phyloP scores from a whole-genome alignment of 1,140 invertebrate species.

The Araneus ventricosus region DNA sequence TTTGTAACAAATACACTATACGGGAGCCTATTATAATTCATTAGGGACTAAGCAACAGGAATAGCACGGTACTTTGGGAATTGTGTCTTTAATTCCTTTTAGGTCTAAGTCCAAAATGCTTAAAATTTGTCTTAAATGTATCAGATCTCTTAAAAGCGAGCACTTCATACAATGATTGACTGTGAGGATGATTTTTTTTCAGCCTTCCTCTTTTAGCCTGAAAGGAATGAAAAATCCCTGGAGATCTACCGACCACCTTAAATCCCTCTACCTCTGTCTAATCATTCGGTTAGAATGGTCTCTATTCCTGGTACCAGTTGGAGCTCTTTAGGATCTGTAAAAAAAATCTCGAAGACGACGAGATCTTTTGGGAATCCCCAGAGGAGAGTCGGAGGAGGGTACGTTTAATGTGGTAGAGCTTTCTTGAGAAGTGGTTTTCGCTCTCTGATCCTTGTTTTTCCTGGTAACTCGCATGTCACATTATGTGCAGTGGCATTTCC shows the following conservation, averaged over 20 bases:
- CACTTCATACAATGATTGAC: too few species aligned
- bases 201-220: neutral
- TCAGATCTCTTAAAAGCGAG: too few species aligned
- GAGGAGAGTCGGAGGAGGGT: neutral
- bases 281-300: constrained; percentile 51
- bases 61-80: too few species aligned
- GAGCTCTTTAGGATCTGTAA: neutral
- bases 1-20: too few species aligned
- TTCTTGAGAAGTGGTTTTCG: constrained; percentile 56
- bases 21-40: too few species aligned
- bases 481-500: constrained; percentile 30
- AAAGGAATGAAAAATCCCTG: constrained; percentile 3
- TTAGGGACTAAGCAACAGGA: too few species aligned
- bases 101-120: too few species aligned
- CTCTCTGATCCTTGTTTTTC: constrained; percentile 46
- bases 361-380: constrained; percentile 28
- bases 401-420: constrained; percentile 46
- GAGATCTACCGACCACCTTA: neutral
- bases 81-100: too few species aligned
- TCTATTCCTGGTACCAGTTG: neutral
- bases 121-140: too few species aligned
- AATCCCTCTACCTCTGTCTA: constrained; percentile 37
- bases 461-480: constrained; percentile 36
- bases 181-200: neutral
- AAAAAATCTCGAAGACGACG: constrained; percentile 26